phyloP scores from a whole-genome alignment of 2,113 vertebrate genomes.

The Picathartes gymnocephalus region DNA sequence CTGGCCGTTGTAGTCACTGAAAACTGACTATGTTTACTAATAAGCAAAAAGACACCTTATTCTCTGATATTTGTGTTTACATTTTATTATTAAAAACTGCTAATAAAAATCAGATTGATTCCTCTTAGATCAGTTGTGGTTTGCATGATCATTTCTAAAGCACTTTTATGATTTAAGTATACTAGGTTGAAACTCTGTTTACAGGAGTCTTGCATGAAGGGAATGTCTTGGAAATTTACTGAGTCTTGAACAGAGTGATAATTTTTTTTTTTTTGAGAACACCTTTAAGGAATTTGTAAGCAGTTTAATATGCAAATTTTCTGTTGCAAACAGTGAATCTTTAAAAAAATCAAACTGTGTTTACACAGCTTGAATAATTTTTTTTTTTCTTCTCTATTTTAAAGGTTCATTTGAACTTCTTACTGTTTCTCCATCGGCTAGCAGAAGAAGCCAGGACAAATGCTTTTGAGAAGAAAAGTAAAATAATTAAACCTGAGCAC shows the following conservation, averaged over 20 bases:
- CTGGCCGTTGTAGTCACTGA: not conserved
- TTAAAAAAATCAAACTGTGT: not conserved
- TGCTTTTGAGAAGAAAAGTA: constrained; percentile 68
- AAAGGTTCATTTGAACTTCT: constrained; percentile 77
- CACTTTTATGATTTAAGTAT: not conserved
- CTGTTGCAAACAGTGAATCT: not conserved
- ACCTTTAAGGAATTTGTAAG: not conserved
- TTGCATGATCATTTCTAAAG: not conserved
- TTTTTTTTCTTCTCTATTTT: not conserved
- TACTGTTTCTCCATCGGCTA: constrained; percentile 75
- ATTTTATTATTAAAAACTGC: not conserved
- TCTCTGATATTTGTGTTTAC: not conserved
- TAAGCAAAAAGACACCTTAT: not conserved
- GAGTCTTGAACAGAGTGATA: not conserved
- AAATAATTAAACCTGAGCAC: constrained; percentile 72
- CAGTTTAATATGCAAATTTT: not conserved
- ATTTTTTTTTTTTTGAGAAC: not conserved
- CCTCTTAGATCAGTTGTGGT: not conserved
- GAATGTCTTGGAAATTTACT: not conserved
- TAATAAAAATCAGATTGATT: not conserved
- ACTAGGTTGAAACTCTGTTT: not conserved
- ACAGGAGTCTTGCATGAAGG: not conserved
- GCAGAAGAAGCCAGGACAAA: constrained; percentile 75
- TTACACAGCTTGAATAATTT: not conserved
- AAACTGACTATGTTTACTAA: not conserved